Conservation (phyloP, 2,113 vertebrate species). For the Cricetomys ansorgei region DNA sequence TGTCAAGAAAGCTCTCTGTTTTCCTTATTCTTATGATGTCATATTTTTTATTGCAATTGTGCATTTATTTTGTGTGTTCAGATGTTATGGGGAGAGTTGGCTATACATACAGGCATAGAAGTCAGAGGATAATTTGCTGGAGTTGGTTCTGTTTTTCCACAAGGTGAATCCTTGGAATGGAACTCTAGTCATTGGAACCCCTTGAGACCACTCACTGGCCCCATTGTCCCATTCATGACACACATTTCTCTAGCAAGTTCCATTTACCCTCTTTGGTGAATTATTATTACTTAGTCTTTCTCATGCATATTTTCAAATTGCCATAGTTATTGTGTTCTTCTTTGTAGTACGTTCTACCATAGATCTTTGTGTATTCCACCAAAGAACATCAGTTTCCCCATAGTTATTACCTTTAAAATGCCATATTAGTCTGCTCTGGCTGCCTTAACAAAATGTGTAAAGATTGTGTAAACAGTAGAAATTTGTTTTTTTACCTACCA, state of each 20-base stretch:
- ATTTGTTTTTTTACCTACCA: not conserved
- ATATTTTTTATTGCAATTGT: not conserved
- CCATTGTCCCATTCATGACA: not conserved
- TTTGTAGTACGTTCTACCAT: not conserved
- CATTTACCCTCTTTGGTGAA: not conserved
- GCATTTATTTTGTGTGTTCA: not conserved
- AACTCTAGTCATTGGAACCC: not conserved
- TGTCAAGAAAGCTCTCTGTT: not conserved
- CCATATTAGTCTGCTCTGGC: not conserved
- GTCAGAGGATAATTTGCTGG: not conserved
- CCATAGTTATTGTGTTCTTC: not conserved
- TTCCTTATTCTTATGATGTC: not conserved
- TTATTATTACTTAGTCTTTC: not conserved
- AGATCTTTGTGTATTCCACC: not conserved
- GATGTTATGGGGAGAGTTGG: not conserved
- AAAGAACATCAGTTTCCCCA: not conserved
- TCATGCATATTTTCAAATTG: not conserved
- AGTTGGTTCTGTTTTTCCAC: too few relatives aligned
- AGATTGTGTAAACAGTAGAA: not conserved
- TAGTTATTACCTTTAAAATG: not conserved
- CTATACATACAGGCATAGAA: too few relatives aligned
- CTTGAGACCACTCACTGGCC: not conserved
- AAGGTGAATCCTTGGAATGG: not conserved
- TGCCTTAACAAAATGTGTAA: not conserved
- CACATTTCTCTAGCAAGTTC: too few relatives aligned